phyloP scores from a whole-genome alignment of 2,888 invertebrate species.

The Eugnorisma glareosa region DNA sequence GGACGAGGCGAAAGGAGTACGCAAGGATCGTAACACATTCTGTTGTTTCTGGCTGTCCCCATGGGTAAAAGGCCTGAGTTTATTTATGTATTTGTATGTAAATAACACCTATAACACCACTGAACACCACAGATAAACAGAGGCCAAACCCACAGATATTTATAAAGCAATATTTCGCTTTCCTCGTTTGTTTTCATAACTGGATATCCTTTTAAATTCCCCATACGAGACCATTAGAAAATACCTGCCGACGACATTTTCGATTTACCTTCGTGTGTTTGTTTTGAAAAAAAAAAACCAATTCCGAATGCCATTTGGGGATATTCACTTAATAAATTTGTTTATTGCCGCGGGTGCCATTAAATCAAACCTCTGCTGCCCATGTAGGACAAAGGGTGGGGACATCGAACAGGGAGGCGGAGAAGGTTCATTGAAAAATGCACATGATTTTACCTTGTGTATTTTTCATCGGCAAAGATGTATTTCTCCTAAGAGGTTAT shows the following conservation, averaged over 20 bases:
- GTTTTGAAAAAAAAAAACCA: constrained; percentile 51
- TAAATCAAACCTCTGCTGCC: constrained; percentile 58
- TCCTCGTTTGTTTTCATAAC: constrained; percentile 41
- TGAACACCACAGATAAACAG: not conserved
- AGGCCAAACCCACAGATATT: not conserved
- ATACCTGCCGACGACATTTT: constrained; percentile 50
- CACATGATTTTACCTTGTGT: not conserved
- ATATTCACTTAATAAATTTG: constrained; percentile 65
- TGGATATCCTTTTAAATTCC: constrained; percentile 35
- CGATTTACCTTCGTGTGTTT: constrained; percentile 50
- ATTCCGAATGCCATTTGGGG: constrained; percentile 50
- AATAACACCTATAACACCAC: not conserved
- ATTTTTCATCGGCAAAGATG: not conserved
- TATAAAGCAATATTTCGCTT: constrained; percentile 43
- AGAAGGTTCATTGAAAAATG: constrained; percentile 18
- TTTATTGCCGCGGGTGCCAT: constrained; percentile 63
- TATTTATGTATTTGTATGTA: not conserved
- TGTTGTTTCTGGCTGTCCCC: not conserved
- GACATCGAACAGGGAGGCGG: not conserved
- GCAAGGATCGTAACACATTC: not conserved
- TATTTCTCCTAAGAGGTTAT: not conserved
- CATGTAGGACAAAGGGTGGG: constrained; percentile 41
- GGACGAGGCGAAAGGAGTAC: not conserved
- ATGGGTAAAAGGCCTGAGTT: not conserved
- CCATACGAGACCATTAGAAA: constrained; percentile 29